These are phyloP conservation scores for Morphnarchus princeps DNA, from an alignment of 2,113 vertebrate species.

Conservation along the genomic window DNA sequence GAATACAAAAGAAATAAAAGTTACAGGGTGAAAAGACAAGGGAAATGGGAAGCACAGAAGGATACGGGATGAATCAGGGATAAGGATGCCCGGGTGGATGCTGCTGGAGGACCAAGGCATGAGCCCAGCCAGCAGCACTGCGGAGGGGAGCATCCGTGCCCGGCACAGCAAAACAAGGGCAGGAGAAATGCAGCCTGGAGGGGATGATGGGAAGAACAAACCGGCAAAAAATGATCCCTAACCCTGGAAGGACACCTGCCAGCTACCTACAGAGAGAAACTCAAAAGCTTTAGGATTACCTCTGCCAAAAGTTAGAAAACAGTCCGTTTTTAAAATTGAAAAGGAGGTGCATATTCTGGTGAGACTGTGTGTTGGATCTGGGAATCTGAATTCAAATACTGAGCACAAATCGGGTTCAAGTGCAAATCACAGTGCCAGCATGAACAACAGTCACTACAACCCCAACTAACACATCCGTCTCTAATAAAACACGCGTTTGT, in stretches of 20 bases:
- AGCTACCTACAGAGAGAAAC: neutral
- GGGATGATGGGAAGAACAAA: neutral
- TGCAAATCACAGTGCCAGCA: neutral
- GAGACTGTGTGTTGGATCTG: neutral
- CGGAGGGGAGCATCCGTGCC: neutral
- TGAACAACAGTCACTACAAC: neutral
- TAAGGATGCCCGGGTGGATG: neutral
- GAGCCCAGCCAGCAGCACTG: neutral
- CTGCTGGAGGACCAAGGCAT: neutral
- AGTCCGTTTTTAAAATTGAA: neutral
- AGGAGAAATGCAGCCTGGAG: neutral
- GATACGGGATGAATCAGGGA: neutral
- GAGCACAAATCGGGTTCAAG: neutral
- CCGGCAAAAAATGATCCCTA: neutral
- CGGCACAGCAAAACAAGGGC: neutral
- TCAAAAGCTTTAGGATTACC: neutral
- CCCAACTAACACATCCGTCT: neutral
- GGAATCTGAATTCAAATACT: neutral
- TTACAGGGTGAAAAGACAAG: neutral
- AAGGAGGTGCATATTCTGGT: neutral
- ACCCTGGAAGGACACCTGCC: neutral
- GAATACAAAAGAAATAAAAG: neutral
- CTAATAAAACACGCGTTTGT: fast-evolving
- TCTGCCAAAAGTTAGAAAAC: neutral
- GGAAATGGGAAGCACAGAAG: neutral